These are phyloP conservation scores for Tachina grossa DNA, from an alignment of 2,888 invertebrate species.

Conservation along the genomic window DNA sequence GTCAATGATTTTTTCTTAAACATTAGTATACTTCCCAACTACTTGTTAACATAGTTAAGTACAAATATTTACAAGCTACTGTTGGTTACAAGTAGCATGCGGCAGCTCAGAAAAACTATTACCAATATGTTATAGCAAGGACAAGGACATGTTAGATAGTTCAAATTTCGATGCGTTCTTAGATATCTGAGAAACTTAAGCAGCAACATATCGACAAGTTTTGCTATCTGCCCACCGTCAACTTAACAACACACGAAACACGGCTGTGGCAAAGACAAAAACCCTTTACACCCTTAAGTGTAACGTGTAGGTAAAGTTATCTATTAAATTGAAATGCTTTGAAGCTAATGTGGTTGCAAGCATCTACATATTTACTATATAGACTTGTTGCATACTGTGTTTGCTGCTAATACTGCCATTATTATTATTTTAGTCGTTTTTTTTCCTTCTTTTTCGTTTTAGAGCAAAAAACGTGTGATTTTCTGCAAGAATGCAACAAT, in stretches of 20 bases:
- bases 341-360: slow-evolving; percentile 45
- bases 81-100: slow-evolving; percentile 41
- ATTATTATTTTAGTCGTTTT: slow-evolving; percentile 5
- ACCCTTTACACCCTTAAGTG: slow-evolving; percentile 17
- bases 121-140: neutral
- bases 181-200: slow-evolving; percentile 28
- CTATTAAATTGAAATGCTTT: slow-evolving; percentile 70
- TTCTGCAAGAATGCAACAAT: slow-evolving; percentile 74
- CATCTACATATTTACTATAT: slow-evolving; percentile 1
- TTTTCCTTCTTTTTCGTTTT: slow-evolving; percentile 20
- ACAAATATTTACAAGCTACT: slow-evolving; percentile 53
- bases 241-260: neutral
- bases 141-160: slow-evolving; percentile 2
- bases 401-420: slow-evolving; percentile 26
- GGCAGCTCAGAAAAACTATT: slow-evolving; percentile 13
- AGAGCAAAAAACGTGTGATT: slow-evolving; percentile 69
- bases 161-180: slow-evolving; percentile 41
- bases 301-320: slow-evolving; percentile 48
- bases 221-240: slow-evolving; percentile 9
- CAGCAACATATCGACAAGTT: slow-evolving; percentile 21
- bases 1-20: neutral
- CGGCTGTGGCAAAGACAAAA: slow-evolving; percentile 8
- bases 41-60: slow-evolving; percentile 28
- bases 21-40: slow-evolving; percentile 16
- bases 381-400: slow-evolving; percentile 22